Percentiles rank a stretch among this genome's conserved stretches.
phyloP scores from a whole-genome alignment of 2,888 invertebrate species.

The Aphodius granarius region DNA sequence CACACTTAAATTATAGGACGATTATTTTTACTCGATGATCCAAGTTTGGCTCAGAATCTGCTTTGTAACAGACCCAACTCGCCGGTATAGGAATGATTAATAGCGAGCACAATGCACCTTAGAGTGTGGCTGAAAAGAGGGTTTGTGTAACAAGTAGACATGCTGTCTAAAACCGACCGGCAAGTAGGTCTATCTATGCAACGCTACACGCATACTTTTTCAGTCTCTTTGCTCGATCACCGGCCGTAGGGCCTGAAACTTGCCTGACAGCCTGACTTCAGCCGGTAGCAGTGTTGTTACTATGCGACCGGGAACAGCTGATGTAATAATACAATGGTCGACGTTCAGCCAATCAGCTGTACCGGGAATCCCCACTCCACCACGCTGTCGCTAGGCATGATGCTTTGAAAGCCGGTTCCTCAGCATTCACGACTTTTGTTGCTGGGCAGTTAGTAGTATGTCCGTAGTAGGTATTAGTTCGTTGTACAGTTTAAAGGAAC shows the following conservation, averaged over 20 bases:
- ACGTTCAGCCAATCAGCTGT: conserved; percentile 41
- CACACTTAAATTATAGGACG: too few species aligned
- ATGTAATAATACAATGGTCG: conserved; percentile 41
- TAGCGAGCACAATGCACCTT: neutral
- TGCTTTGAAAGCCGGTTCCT: conserved; percentile 33
- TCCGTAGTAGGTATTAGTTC: conserved; percentile 33
- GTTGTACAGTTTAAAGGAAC: conserved; percentile 3
- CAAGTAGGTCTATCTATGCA: neutral
- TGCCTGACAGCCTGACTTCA: neutral
- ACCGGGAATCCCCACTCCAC: conserved; percentile 29
- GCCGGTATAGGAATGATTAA: too few species aligned
- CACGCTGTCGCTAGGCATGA: conserved; percentile 24
- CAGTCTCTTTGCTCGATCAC: neutral
- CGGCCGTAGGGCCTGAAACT: too few species aligned
- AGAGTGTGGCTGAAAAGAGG: neutral
- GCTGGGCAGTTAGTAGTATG: conserved; percentile 29
- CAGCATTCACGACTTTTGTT: conserved; percentile 26
- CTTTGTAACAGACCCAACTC: too few species aligned
- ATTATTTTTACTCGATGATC: too few species aligned
- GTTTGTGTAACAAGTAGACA: neutral
- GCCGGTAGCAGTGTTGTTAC: conserved; percentile 35
- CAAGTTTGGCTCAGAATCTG: too few species aligned
- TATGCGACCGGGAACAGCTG: conserved; percentile 42
- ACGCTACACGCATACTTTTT: neutral
- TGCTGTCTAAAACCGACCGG: conserved; percentile 15